Base-by-base conservation (phyloP, 2,113 vertebrate genomes). In the Gobio gobio region DNA sequence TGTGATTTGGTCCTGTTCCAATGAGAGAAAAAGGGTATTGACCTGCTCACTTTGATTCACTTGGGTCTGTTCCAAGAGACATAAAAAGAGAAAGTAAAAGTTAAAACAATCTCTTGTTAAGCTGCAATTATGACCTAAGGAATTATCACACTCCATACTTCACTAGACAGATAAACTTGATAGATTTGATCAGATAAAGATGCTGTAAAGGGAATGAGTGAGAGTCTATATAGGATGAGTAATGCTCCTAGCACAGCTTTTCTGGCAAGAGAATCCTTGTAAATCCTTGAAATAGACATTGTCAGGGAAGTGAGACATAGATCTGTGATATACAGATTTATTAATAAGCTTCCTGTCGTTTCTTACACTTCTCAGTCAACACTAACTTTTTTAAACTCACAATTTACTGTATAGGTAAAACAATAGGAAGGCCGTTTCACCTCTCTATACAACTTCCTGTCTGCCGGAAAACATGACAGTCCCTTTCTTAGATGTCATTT, bases 261-360 rank as follows among this genome's bases (percentile, higher is more conserved):
- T 56, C 83, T 88, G 83, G 74, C 83, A 64, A 51, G 76, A 75
- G 36, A 51, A 83, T 63, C 14, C 63, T 63, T 4, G 78, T 83
- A 49, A 82, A 85, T 85, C 49, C 36, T 58, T 56, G 51, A 64
- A 79, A 88, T 74, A 82, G 74, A 16, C 83, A 26, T 73, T 76
- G 79, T 87, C 63, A 84, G 66, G 20, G 4, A 43, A 72, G 85
- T 85, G 79, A 85, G 66, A 88, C 49, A 36, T 56, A 16, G 24
- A n/a, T 45, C 59, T 59, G 12, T 14, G 24, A 40, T 5, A 13
- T 10, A 58, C 12, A 78, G 33, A 43, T 78, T 87, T 85, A 85
- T 85, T 86, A 83, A 86, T 75, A 88, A 49, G 83, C 79, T 49
- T 54, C 63, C 33, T 22, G 68, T 78, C 73, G 45, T 70, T 85